phyloP scores from a whole-genome alignment of 2,797 vertebrate genomes.

The Hippoglossus hippoglossus region DNA sequence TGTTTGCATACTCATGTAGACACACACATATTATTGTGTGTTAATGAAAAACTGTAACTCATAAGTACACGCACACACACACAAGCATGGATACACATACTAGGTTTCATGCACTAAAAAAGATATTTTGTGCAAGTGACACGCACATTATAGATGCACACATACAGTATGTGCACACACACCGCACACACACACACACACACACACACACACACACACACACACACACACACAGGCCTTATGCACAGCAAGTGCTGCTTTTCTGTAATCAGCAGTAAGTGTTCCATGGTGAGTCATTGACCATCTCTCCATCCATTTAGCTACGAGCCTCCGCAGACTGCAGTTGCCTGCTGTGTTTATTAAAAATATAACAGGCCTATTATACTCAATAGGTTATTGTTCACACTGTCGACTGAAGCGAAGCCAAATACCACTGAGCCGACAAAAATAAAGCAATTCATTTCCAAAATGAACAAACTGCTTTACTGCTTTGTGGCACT shows the following conservation, averaged over 20 bases:
- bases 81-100: background rate
- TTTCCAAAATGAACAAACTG: slow-evolving; percentile 30
- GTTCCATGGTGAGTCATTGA: slow-evolving; percentile 73
- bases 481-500: slow-evolving; percentile 3
- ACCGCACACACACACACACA: slow-evolving; percentile 7
- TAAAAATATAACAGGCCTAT: slow-evolving; percentile 81
- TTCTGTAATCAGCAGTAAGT: slow-evolving; percentile 78
- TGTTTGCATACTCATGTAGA: slow-evolving; percentile 21
- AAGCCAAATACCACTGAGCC: background rate
- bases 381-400: slow-evolving; percentile 78
- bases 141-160: background rate
- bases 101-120: slow-evolving; percentile 40
- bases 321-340: slow-evolving; percentile 71
- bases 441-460: slow-evolving; percentile 23
- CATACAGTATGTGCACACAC: background rate
- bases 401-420: slow-evolving; percentile 38
- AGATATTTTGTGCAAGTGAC: slow-evolving; percentile 14
- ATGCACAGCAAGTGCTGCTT: slow-evolving; percentile 47
- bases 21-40: slow-evolving; percentile 30
- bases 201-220: slow-evolving; percentile 2
- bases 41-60: slow-evolving; percentile 73
- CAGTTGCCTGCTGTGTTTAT: slow-evolving; percentile 82
- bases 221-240: slow-evolving; percentile 17
- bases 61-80: slow-evolving; percentile 30
- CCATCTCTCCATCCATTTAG: slow-evolving; percentile 67